Evolutionary conservation across 2,888 invertebrate genomes (phyloP), one percentile per base, ranked within the genome.

Genomic region (Mythimna ferrago): DNA sequence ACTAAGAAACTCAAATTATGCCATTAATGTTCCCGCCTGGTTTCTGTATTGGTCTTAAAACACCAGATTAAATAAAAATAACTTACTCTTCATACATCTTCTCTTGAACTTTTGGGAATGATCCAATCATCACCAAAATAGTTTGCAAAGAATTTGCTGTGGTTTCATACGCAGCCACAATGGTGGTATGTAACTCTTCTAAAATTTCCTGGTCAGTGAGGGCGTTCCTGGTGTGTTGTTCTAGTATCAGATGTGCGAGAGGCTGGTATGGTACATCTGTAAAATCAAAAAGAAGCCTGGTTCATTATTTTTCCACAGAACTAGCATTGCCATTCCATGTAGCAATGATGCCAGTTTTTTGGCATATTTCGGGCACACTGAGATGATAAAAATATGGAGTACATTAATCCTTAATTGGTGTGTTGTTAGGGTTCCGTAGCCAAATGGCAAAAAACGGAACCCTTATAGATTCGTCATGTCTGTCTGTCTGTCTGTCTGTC

Each of bases 31-130:
- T 38, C 38, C 38, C 2, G 44, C 14, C 44, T 44, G 14, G 44
- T 11, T 10, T 10, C 1, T 44, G 5, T 21, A 21, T n/a, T 21
- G 9, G 2, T 53, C 0, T n/a, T 3, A 10, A 3, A 0, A 51
- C 1, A 7, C 51, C 7, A 44, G 44, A n/a, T 10, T 0, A 10
- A 3, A 53, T n/a, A 53, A 53, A 56, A 26, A 11, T 2, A 26
- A 14, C 56, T 0, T 58, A 58, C 58, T 58, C 58, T 58, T 35
- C 58, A 35, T 58, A 58, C 19, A 58, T 19, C 35, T 4, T 58
- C 19, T 58, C 21, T 68, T 68, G 67, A 67, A 68, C 68, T 51
- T 67, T 51, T 38, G 68, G 68, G 21, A 21, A 68, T 67, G 67
- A 68, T 51, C 67, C 67, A 19, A 67, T 67, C 48, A 68, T 21